Conservation (phyloP, 2,888 invertebrate species). For the Noctua janthina region DNA sequence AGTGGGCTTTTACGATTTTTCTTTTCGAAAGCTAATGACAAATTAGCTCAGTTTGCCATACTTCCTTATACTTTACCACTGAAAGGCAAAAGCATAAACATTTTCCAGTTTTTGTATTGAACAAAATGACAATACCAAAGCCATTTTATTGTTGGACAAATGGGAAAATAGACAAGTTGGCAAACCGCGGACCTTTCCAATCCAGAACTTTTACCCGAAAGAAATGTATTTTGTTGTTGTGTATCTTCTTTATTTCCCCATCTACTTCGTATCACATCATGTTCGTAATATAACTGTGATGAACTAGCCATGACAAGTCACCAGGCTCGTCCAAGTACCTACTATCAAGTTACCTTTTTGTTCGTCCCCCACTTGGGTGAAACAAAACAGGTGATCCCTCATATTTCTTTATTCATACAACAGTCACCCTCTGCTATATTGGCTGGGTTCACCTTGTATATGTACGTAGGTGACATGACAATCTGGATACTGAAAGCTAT, state of each 20-base stretch:
- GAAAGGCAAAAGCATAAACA: constrained; percentile 15
- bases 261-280: constrained; percentile 25
- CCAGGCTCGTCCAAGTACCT: constrained; percentile 17
- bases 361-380: constrained; percentile 39
- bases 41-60: constrained; percentile 48
- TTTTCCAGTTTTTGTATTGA: constrained; percentile 34
- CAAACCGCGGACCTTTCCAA: constrained; percentile 49
- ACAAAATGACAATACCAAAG: constrained; percentile 50
- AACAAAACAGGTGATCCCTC: constrained; percentile 59
- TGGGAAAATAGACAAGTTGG: constrained; percentile 53
- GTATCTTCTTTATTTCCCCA: constrained; percentile 33
- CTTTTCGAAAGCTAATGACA: constrained; percentile 57
- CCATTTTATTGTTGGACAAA: constrained; percentile 53
- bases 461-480: constrained; percentile 21
- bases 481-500: constrained; percentile 41
- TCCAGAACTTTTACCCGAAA: constrained; percentile 47
- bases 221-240: constrained; percentile 45
- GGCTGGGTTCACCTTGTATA: constrained; percentile 31
- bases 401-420: constrained; percentile 53
- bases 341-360: constrained; percentile 56
- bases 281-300: constrained; percentile 45
- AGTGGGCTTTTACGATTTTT: constrained; percentile 71
- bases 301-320: constrained; percentile 43
- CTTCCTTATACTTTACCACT: constrained; percentile 27
- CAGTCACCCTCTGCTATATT: constrained; percentile 45